A percentile compares a stretch with the other conserved stretches of the same genome.
These are phyloP conservation scores for Oligia latruncula DNA, from an alignment of 2,888 invertebrate genomes.

Conservation along the genomic window DNA sequence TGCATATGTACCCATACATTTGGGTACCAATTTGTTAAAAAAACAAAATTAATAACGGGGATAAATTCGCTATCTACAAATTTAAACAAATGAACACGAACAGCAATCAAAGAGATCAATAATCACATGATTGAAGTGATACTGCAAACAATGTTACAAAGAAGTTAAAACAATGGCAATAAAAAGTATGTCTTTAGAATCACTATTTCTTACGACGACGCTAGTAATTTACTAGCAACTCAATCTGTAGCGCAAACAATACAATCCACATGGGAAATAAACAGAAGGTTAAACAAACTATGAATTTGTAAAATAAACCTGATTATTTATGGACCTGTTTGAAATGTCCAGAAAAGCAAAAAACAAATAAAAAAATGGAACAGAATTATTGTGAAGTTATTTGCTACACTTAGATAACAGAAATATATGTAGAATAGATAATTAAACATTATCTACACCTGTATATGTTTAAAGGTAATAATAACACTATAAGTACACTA, in stretches of 20 bases:
- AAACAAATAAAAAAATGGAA: background rate
- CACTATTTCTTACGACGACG: conserved; percentile 17
- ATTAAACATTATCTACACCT: no score
- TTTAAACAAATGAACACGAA: conserved; percentile 8
- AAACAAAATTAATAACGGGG: background rate
- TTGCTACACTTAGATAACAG: no score
- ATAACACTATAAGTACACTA: background rate
- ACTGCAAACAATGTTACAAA: conserved; percentile 22
- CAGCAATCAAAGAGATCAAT: background rate
- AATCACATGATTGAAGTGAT: conserved; percentile 12
- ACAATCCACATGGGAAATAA: conserved; percentile 37
- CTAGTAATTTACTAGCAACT: conserved; percentile 18
- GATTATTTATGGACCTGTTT: background rate
- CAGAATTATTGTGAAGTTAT: background rate
- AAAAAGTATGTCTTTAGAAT: conserved; percentile 33
- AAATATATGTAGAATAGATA: background rate
- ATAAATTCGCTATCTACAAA: background rate
- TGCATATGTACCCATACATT: background rate
- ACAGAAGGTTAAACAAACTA: conserved; percentile 10
- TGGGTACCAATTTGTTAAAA: background rate
- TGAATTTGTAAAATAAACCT: background rate
- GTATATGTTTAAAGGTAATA: background rate
- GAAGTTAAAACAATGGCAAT: conserved; percentile 36
- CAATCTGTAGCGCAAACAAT: conserved; percentile 40
- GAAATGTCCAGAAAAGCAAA: background rate